Conservation (phyloP, 2,797 vertebrate species). For the Sarcophilus harrisii region DNA sequence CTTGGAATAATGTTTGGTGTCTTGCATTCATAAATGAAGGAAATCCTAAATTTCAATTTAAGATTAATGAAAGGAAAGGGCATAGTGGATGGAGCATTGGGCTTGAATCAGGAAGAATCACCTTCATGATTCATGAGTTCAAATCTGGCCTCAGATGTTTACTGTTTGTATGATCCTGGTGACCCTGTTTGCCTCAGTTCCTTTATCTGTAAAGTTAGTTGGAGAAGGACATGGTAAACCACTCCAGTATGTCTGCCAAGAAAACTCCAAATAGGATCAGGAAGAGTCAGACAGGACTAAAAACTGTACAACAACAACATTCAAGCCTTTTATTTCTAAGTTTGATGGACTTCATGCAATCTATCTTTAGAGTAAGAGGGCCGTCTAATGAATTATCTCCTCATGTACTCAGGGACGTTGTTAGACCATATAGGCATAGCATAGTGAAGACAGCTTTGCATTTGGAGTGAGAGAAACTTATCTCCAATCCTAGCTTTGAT, state of each 20-base stretch:
- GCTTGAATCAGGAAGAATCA: not conserved
- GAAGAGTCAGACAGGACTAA: not conserved
- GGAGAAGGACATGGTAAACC: not conserved
- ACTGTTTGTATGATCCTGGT: not conserved
- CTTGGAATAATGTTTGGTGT: not conserved
- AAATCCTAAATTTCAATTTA: not conserved
- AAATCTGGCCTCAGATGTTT: not conserved
- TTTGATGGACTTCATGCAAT: not conserved
- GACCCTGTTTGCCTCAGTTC: not conserved
- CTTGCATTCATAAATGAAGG: not conserved
- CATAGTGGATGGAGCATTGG: not conserved
- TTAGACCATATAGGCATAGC: not conserved
- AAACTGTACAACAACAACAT: not conserved
- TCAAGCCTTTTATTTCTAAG: not conserved
- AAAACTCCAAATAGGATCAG: not conserved
- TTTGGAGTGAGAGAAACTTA: not conserved
- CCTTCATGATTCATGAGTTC: not conserved
- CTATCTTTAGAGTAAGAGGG: not conserved
- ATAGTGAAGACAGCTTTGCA: not conserved
- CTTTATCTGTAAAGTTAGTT: not conserved
- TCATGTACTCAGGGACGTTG: not conserved
- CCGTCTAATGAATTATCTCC: not conserved
- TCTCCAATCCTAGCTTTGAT: not conserved
- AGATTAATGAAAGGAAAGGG: not conserved
- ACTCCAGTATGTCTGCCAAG: not conserved